These are phyloP conservation scores for Drosophila simulans DNA, from an alignment of 1,140 invertebrate genomes.

Conservation along the genomic window DNA sequence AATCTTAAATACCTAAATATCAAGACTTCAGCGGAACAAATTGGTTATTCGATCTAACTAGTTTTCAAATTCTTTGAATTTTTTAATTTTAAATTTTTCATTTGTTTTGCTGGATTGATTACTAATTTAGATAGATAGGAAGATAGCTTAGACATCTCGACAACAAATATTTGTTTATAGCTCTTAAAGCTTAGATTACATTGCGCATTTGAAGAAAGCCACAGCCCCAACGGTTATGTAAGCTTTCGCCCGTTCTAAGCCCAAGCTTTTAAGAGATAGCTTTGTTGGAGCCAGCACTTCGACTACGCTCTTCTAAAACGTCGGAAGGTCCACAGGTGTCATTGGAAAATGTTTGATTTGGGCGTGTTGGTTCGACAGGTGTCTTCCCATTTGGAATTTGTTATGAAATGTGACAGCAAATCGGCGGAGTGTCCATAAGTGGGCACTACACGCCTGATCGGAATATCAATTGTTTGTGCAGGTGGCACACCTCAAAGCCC, in stretches of 20 bases:
- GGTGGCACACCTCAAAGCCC: neutral
- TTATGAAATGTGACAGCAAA: neutral
- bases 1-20: too few species aligned
- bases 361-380: neutral
- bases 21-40: too few species aligned
- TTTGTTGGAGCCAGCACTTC: neutral
- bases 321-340: constrained; percentile 62
- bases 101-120: too few species aligned
- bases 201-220: constrained; percentile 17
- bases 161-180: neutral
- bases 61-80: too few species aligned
- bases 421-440: neutral
- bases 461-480: constrained; percentile 13
- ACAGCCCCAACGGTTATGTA: neutral
- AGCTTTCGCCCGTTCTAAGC: neutral
- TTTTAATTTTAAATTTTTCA: too few species aligned
- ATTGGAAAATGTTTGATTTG: neutral
- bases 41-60: too few species aligned
- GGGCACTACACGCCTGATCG: neutral
- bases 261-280: constrained; percentile 33
- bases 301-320: neutral
- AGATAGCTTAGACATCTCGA: too few species aligned
- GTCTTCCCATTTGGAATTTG: neutral
- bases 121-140: too few species aligned
- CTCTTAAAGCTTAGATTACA: neutral